phyloP scores from a whole-genome alignment of 2,113 vertebrate species.

The Oryzias celebensis region DNA sequence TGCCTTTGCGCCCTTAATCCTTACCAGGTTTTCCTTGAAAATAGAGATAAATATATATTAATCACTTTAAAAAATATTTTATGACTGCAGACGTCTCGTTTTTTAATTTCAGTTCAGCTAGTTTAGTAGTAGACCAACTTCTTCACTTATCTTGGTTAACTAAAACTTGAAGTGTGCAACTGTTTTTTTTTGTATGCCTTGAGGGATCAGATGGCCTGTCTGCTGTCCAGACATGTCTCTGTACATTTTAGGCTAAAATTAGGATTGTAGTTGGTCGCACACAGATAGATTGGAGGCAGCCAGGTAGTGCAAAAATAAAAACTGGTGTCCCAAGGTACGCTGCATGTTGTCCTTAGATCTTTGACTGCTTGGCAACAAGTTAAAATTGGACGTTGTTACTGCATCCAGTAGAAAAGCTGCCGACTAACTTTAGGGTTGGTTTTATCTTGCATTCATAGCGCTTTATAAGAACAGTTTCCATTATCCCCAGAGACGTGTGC shows the following conservation, averaged over 20 bases:
- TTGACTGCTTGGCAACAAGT: slow-evolving; percentile 24
- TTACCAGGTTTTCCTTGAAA: too few relatives aligned
- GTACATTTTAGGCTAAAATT: too few relatives aligned
- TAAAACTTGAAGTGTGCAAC: too few relatives aligned
- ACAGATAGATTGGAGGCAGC: not conserved
- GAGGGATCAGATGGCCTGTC: not conserved
- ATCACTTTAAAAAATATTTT: too few relatives aligned
- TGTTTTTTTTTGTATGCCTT: too few relatives aligned
- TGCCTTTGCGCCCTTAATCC: too few relatives aligned
- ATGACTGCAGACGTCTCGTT: too few relatives aligned
- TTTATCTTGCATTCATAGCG: slow-evolving; percentile 32
- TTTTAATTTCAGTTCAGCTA: too few relatives aligned
- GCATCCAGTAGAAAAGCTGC: slow-evolving; percentile 1
- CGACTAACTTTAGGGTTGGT: slow-evolving; percentile 31
- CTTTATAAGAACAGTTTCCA: slow-evolving; percentile 32
- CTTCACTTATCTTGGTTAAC: too few relatives aligned
- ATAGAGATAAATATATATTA: too few relatives aligned
- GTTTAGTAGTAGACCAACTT: too few relatives aligned
- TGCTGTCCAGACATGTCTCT: not conserved
- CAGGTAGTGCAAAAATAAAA: slow-evolving; percentile 5
- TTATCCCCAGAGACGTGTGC: slow-evolving; percentile 30
- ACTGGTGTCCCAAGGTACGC: not conserved
- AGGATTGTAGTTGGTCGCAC: too few relatives aligned
- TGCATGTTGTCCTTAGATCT: not conserved
- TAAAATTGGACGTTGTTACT: slow-evolving; percentile 16